Evolutionary conservation across 2,888 invertebrate genomes (phyloP).

Genomic region (Arctia plantaginis): DNA sequence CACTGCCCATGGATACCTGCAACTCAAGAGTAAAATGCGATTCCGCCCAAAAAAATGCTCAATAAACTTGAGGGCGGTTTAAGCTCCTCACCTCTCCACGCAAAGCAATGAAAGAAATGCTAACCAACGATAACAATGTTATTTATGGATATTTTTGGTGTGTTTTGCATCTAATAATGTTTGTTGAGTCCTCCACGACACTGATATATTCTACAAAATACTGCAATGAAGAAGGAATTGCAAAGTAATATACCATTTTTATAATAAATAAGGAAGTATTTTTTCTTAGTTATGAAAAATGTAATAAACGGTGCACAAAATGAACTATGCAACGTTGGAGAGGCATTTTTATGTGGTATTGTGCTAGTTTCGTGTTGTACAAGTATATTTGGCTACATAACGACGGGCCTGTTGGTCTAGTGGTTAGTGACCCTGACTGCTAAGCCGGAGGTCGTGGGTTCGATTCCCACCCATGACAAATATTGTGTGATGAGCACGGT

Average conservation of each 20-base stretch:
- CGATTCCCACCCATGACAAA: too few species aligned
- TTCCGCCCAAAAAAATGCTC: too few species aligned
- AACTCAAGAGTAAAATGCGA: too few species aligned
- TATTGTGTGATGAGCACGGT: too few species aligned
- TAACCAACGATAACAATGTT: background rate
- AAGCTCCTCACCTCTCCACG: too few species aligned
- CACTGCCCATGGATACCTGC: too few species aligned
- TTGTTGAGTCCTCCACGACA: background rate
- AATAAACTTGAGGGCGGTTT: too few species aligned
- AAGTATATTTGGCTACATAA: background rate
- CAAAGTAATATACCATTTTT: slow-evolving; percentile 10
- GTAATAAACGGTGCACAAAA: slow-evolving; percentile 34
- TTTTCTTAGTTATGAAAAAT: slow-evolving; percentile 35
- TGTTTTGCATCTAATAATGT: background rate
- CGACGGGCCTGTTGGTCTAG: too few species aligned
- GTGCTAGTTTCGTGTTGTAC: slow-evolving; percentile 11
- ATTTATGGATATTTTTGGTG: background rate
- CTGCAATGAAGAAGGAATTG: slow-evolving; percentile 3
- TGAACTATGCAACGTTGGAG: slow-evolving; percentile 22
- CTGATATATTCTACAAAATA: slow-evolving; percentile 1
- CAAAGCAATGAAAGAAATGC: background rate
- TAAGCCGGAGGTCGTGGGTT: too few species aligned
- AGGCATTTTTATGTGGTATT: slow-evolving; percentile 32
- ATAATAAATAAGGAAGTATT: slow-evolving; percentile 21
- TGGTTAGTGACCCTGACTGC: too few species aligned